Evolutionary conservation across 2,888 invertebrate genomes (phyloP).

Genomic region (Slavum lentiscoides): DNA sequence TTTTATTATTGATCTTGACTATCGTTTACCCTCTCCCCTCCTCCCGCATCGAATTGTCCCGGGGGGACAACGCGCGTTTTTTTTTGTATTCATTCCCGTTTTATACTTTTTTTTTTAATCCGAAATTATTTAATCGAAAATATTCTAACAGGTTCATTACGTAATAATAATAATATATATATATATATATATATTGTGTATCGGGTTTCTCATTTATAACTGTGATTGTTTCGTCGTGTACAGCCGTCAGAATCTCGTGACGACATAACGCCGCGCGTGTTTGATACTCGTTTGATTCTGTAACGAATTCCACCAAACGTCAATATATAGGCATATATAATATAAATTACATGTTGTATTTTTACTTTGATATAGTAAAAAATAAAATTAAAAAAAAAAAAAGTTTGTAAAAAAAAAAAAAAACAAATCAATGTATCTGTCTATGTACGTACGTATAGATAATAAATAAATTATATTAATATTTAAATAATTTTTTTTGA

Average conservation of each 20-base stretch:
- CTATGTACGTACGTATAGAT: neutral
- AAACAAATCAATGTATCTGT: slow-evolving; percentile 36
- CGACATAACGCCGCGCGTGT: neutral
- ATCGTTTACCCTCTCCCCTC: too few species aligned
- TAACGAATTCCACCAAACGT: slow-evolving; percentile 18
- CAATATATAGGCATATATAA: neutral
- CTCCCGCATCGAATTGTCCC: neutral
- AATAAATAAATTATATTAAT: slow-evolving; percentile 48
- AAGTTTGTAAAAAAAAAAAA: neutral
- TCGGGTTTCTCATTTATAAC: slow-evolving; percentile 47
- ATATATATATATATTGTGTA: slow-evolving; percentile 29
- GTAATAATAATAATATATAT: neutral
- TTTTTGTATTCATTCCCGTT: neutral
- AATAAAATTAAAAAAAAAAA: neutral
- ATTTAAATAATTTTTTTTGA: slow-evolving; percentile 20
- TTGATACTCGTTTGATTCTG: neutral
- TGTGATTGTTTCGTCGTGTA: slow-evolving; percentile 24
- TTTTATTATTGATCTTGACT: too few species aligned
- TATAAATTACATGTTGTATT: slow-evolving; percentile 7
- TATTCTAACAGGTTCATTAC: slow-evolving; percentile 31
- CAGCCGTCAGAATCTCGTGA: too few species aligned
- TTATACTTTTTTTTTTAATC: neutral
- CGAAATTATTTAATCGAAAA: slow-evolving; percentile 20
- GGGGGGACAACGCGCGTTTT: too few species aligned
- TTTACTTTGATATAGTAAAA: slow-evolving; percentile 31